A percentile compares a stretch with the other conserved stretches of the same genome.
Evolutionary conservation across 2,888 invertebrate genomes (phyloP).

Genomic region (Leistus spinibarbis): DNA sequence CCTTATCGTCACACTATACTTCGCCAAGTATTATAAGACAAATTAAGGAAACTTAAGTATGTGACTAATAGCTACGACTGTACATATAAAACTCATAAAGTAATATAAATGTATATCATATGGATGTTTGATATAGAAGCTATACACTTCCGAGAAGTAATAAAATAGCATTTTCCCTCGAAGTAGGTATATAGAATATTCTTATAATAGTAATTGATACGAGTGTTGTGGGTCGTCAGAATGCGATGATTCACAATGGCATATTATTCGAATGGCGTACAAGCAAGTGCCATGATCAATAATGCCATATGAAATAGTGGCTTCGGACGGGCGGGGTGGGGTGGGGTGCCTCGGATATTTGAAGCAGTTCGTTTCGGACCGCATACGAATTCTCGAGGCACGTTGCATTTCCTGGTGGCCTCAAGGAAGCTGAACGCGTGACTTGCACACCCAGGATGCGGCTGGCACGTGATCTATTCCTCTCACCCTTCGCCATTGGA

Average conservation of each 20-base stretch:
- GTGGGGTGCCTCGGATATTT: neutral
- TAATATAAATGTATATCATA: neutral
- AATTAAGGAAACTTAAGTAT: no score
- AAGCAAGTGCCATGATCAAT: neutral
- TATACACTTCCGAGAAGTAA: neutral
- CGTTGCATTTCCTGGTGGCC: neutral
- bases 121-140: neutral
- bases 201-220: neutral
- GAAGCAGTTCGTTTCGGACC: neutral
- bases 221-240: neutral
- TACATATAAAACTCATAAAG: neutral
- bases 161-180: neutral
- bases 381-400: neutral
- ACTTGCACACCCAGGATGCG: neutral
- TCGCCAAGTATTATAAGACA: no score
- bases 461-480: neutral
- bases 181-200: neutral
- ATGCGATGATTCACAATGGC: neutral
- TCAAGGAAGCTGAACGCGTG: neutral
- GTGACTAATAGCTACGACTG: neutral
- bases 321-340: neutral
- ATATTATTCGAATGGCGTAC: neutral
- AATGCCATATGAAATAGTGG: neutral
- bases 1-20: no score
- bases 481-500: neutral